These are phyloP conservation scores for Calcarius ornatus DNA, from an alignment of 2,113 vertebrate genomes.

Conservation along the genomic window DNA sequence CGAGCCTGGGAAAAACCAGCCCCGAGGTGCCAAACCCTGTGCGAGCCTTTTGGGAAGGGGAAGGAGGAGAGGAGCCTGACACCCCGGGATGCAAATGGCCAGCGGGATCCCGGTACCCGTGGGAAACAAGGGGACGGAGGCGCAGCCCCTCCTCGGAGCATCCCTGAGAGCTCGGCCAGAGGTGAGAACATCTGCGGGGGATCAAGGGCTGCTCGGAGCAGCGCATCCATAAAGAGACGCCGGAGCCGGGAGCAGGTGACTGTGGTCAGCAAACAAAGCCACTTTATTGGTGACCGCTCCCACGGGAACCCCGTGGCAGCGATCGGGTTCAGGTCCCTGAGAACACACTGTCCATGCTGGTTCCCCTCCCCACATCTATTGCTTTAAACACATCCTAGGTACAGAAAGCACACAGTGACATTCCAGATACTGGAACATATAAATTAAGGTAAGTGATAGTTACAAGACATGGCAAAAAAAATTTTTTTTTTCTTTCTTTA, in stretches of 20 bases:
- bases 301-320: conserved; percentile 77
- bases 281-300: conserved; percentile 84
- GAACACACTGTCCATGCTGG: conserved; percentile 69
- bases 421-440: conserved; percentile 92
- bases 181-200: background rate
- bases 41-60: background rate
- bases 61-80: background rate
- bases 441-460: conserved; percentile 76
- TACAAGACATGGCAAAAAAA: conserved; percentile 58
- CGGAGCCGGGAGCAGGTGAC: conserved; percentile 14
- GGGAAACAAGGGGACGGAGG: conserved; percentile 28
- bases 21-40: background rate
- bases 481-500: conserved; percentile 42
- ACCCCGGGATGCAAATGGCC: background rate
- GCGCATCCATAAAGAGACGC: conserved; percentile 5
- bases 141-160: background rate
- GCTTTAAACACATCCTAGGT: conserved; percentile 53
- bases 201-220: background rate
- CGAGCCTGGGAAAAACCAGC: conserved; percentile 49
- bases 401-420: conserved; percentile 33
- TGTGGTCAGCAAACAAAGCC: conserved; percentile 78
- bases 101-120: background rate
- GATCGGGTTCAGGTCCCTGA: conserved; percentile 89
- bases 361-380: conserved; percentile 36
- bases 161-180: background rate